Evolutionary conservation across 1,140 invertebrate genomes (phyloP), one percentile per base, ranked within the genome.

Genomic region (Cydia splendana): DNA sequence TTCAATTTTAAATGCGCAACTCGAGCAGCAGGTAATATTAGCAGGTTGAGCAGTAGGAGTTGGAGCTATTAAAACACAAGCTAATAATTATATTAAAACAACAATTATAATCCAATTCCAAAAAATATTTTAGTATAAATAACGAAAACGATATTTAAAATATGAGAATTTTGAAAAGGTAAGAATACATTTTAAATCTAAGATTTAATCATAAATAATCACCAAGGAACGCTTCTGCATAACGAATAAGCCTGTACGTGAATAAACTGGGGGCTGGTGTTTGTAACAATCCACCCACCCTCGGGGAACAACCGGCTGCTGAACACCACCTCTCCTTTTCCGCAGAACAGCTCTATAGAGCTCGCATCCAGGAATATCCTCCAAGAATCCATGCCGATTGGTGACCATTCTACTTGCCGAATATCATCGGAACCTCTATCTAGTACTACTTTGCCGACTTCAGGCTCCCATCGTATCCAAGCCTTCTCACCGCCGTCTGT

Each of bases 261-360:
- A 24, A 93, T 34, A 6, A 76, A 65, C 77, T 89, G 88, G 1
- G 81, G 78, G 74, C 89, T 88, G 6, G 82, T 38, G 76, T 92
- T 93, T 0, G 78, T 87, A 3, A 93, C 57, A 4, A 75, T 80
- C 90, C 90, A 92, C 6, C 82, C 84, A 34, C 90, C 89, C 4
- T 88, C 82, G 28, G 89, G 85, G 65, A 85, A 92, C 4, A 90
- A 81, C 53, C 91, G 79, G 65, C 84, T 88, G 51, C 89, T 92
- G 74, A 93, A 90, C 0, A 93, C 91, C 3, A 88, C 91, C 65
- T 92, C 91, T n/a, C 91, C 91, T 76, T 91, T 88, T 1, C 91
- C 91, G 75, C 91, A 93, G 78, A 93, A 93, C 42, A 93, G 74
- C 74, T 93, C 91, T 24, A 93, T 42, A 15, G 90, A 91, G 78